These are phyloP conservation scores for Tyto alba DNA, from an alignment of 2,113 vertebrate genomes.

Conservation along the genomic window DNA sequence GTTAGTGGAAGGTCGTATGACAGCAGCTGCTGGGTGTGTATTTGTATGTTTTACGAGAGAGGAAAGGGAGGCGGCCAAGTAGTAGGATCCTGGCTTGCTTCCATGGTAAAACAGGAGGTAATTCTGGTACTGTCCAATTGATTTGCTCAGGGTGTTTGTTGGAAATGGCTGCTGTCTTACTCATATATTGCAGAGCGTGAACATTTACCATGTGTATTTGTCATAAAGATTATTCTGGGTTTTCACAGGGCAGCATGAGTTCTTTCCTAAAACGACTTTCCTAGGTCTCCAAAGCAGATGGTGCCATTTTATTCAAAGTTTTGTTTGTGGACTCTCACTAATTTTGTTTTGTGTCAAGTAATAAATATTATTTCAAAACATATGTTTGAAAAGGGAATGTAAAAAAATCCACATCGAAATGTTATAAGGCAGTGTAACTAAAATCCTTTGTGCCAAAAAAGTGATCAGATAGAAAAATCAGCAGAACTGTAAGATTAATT, in stretches of 20 bases:
- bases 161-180: slow-evolving; percentile 26
- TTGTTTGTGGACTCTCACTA: neutral
- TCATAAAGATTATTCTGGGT: slow-evolving; percentile 21
- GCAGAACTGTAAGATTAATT: neutral
- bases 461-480: neutral
- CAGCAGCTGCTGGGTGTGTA: neutral
- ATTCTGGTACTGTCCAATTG: slow-evolving; percentile 23
- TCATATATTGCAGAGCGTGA: neutral
- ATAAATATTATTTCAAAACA: neutral
- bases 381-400: neutral
- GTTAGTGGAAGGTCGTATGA: neutral
- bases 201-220: slow-evolving; percentile 3
- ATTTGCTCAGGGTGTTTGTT: slow-evolving; percentile 56
- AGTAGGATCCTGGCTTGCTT: slow-evolving; percentile 4
- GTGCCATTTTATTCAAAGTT: slow-evolving; percentile 1
- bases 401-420: neutral
- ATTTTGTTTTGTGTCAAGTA: neutral
- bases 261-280: neutral
- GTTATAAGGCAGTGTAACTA: neutral
- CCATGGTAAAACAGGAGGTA: slow-evolving; percentile 9
- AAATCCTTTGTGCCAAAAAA: neutral
- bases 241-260: neutral
- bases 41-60: neutral
- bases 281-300: slow-evolving; percentile 31
- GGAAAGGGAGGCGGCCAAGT: neutral